These are phyloP conservation scores for Lithobates sylvaticus DNA, from an alignment of 2,797 vertebrate genomes.

Conservation along the genomic window DNA sequence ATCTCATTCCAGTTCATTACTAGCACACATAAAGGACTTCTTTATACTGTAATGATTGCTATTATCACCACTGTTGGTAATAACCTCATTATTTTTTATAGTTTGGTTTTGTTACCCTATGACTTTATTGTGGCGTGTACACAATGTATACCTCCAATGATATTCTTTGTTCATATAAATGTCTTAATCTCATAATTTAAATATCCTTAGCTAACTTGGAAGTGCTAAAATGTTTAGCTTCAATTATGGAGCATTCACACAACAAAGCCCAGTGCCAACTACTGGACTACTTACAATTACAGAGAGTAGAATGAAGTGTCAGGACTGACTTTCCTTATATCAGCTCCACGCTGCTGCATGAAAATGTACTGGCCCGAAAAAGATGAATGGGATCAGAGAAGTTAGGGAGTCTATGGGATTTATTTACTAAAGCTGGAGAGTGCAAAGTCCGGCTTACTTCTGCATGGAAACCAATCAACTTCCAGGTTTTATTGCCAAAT, in stretches of 20 bases:
- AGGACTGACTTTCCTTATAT: neutral
- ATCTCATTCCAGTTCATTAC: neutral
- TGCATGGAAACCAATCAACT: no score
- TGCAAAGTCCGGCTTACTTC: no score
- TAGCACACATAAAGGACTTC: neutral
- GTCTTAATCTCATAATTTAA: slow-evolving; percentile 6
- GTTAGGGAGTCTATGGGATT: no score
- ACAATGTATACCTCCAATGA: neutral
- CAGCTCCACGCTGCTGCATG: no score
- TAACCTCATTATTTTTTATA: neutral
- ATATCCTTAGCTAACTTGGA: neutral
- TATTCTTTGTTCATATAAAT: neutral
- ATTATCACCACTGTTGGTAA: neutral
- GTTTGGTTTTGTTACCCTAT: neutral
- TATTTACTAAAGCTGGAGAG: no score
- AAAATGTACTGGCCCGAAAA: no score
- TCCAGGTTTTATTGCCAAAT: no score
- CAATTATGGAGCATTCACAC: neutral
- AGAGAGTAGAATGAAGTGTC: neutral
- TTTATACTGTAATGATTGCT: neutral
- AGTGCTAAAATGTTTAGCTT: slow-evolving; percentile 5
- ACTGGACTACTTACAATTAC: neutral
- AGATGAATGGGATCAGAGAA: no score
- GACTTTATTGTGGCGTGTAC: neutral
- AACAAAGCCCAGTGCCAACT: neutral